A percentile compares a stretch with the other conserved stretches of the same genome.
Evolutionary conservation across 2,888 invertebrate species (phyloP).

Genomic region (Gymnoscelis rufifasciata): DNA sequence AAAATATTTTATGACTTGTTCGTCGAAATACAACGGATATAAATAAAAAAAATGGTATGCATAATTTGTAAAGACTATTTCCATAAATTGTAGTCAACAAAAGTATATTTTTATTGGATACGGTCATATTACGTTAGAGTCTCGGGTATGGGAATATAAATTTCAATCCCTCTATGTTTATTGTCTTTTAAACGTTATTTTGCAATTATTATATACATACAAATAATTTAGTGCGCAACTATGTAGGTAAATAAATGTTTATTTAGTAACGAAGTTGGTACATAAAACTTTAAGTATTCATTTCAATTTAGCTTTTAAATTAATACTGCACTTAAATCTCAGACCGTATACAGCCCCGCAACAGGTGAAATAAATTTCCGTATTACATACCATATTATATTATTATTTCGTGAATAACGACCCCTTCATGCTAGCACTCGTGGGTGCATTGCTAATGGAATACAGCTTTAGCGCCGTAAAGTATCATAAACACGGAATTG

Average conservation of each 20-base stretch:
- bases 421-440: slow-evolving; percentile 28
- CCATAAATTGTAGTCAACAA: no score
- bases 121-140: no score
- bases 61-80: no score
- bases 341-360: slow-evolving; percentile 30
- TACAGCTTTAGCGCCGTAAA: slow-evolving; percentile 33
- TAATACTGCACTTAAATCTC: slow-evolving; percentile 37
- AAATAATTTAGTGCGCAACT: no score
- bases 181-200: no score
- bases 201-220: no score
- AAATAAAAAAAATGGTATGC: no score
- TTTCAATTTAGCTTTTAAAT: slow-evolving; percentile 24
- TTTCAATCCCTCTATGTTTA: no score
- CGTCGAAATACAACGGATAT: no score
- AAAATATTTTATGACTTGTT: no score
- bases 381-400: slow-evolving; percentile 35
- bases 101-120: no score
- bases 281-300: slow-evolving; percentile 13
- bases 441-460: slow-evolving; percentile 38
- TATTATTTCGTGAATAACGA: slow-evolving; percentile 38
- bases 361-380: slow-evolving; percentile 39
- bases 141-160: no score
- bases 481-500: slow-evolving; percentile 5
- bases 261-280: slow-evolving; percentile 6
- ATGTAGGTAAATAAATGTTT: not conserved